A percentile compares a stretch with the other conserved stretches of the same genome.
Conservation (phyloP, 2,797 vertebrate species). For the Scarus forsteni region DNA sequence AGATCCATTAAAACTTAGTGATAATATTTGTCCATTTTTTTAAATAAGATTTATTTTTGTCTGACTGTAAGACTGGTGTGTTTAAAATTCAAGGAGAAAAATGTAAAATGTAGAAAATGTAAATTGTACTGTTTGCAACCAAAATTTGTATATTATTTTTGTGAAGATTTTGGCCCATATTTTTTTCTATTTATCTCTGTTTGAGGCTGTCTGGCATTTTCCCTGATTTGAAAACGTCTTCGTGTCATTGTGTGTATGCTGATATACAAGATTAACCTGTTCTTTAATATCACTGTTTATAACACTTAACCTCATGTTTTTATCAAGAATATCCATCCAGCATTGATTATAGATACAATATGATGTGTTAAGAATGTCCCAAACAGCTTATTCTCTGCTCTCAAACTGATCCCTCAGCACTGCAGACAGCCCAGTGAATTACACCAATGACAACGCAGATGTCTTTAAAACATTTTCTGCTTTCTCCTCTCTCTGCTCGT, state of each 20-base stretch:
- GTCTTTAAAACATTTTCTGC: slow-evolving; percentile 42
- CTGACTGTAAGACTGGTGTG: slow-evolving; percentile 22
- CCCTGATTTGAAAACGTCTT: slow-evolving; percentile 61
- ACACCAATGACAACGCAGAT: slow-evolving; percentile 36
- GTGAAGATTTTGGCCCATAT: slow-evolving; percentile 28
- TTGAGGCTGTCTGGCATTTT: slow-evolving; percentile 31
- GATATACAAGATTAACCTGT: slow-evolving; percentile 20
- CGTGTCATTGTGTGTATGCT: slow-evolving; percentile 14
- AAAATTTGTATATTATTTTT: slow-evolving; percentile 15
- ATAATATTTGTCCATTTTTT: no score
- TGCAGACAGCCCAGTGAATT: slow-evolving; percentile 27
- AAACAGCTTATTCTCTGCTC: slow-evolving; percentile 30
- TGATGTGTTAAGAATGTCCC: slow-evolving; percentile 20
- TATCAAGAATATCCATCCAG: slow-evolving; percentile 17
- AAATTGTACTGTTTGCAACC: no score
- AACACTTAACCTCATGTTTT: slow-evolving; percentile 14
- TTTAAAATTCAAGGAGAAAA: slow-evolving; percentile 31
- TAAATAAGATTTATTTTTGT: not conserved
- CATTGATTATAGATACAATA: slow-evolving; percentile 7
- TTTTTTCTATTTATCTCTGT: not conserved
- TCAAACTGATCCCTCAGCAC: slow-evolving; percentile 35
- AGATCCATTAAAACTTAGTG: not conserved
- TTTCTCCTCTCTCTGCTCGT: not conserved
- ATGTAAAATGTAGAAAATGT: not conserved
- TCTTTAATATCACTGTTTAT: slow-evolving; percentile 43